Conservation (phyloP, 35 echinoderm and acorn worm species). For the Diadema setosum region DNA sequence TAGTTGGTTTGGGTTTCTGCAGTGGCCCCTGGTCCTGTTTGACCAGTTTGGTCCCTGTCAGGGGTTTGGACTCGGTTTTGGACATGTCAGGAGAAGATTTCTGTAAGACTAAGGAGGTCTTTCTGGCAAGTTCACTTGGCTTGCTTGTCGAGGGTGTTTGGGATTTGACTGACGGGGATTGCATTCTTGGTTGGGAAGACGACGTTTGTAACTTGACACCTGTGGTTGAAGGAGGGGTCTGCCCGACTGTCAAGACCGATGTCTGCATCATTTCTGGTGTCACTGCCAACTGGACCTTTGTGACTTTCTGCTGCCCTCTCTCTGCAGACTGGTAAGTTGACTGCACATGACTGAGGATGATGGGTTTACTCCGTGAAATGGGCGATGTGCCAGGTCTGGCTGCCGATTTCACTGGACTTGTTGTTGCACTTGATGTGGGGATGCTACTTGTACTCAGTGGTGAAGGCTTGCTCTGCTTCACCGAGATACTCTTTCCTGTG, state of each 20-base stretch:
- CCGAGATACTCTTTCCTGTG: neutral
- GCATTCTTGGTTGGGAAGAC: neutral
- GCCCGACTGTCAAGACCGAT: neutral
- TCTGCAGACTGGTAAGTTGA: slow-evolving; percentile 73
- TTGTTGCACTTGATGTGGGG: neutral
- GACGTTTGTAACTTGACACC: neutral
- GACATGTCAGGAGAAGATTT: neutral
- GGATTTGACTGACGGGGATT: neutral
- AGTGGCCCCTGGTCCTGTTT: neutral
- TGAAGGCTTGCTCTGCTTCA: neutral
- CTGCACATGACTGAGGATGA: slow-evolving; percentile 73
- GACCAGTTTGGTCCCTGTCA: neutral
- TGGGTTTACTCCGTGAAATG: slow-evolving; percentile 32
- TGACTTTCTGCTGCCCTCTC: slow-evolving; percentile 70
- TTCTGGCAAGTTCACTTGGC: neutral
- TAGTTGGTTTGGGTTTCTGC: neutral
- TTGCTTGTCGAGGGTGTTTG: neutral
- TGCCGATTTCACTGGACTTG: neutral
- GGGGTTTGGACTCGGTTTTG: neutral
- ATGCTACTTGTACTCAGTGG: neutral
- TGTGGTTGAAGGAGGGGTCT: neutral
- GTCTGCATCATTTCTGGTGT: neutral
- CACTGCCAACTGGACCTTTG: slow-evolving; percentile 47
- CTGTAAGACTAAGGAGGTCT: neutral
- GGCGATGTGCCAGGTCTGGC: neutral